A percentile compares a stretch with the other conserved stretches of the same genome.
Evolutionary conservation across 2,888 invertebrate genomes (phyloP).

Genomic region (Helobdella robusta): DNA sequence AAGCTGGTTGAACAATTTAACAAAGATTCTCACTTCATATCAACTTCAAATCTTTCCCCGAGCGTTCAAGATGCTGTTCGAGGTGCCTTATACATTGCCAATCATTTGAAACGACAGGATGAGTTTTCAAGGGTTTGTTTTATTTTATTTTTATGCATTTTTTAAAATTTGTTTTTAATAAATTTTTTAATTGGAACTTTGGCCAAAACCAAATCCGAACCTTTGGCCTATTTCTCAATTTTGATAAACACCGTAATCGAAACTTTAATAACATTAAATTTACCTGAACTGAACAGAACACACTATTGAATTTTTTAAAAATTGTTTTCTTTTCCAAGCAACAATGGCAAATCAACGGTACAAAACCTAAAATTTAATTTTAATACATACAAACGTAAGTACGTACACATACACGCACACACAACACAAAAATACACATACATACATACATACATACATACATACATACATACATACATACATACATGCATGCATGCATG

Average conservation of each 20-base stretch:
- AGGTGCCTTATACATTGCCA: slow-evolving; percentile 34
- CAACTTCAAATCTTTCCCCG: slow-evolving; percentile 11
- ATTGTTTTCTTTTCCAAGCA: no score
- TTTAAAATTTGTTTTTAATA: no score
- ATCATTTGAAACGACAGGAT: slow-evolving; percentile 34
- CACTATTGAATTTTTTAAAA: no score
- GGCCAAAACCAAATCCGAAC: no score
- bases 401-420: not conserved
- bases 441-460: slow-evolving; percentile 12
- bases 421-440: not conserved
- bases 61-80: slow-evolving; percentile 32
- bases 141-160: not conserved
- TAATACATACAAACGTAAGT: not conserved
- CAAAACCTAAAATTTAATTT: no score
- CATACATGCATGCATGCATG: not conserved
- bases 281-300: no score
- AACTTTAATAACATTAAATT: no score
- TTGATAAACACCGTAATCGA: no score
- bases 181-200: no score
- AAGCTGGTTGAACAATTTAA: slow-evolving; percentile 11
- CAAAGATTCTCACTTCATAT: slow-evolving; percentile 18
- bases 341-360: no score
- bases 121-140: slow-evolving; percentile 31
- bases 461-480: slow-evolving; percentile 8
- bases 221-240: no score